Evolutionary conservation across 2,888 invertebrate species (phyloP), one percentile per base, ranked within the genome.

Genomic region (Arctia plantaginis): DNA sequence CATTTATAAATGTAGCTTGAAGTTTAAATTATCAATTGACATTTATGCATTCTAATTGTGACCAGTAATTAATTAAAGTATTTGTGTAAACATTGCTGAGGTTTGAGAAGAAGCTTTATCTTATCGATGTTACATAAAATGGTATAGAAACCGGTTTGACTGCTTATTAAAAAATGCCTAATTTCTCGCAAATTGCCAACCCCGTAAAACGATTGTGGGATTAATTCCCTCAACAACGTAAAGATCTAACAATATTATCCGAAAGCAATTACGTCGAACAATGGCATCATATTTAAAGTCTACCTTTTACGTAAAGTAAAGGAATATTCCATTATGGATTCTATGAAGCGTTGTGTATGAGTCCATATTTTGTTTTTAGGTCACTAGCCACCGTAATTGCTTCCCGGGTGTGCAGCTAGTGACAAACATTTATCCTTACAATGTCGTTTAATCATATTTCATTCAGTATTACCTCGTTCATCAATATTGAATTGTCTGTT

Each of bases 341-440:
- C 66, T 72, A 72, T 71, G 59, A 77, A 74, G 30, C n/a, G 30
- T 33, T 30, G 71, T 73, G 41, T 66, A 47, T 70, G 65, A 73
- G 67, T 59, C 51, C 51, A 69, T 73, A 77, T 74, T 75, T 76
- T 76, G 77, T 83, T 81, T 75, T 76, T 73, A 70, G 76, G 55
- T 69, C 78, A 79, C 55, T 64, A 69, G 44, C 51, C 75, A 35
- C 35, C 64, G 77, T 82, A 77, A 81, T 85, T 81, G 78, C 66
- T 83, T 83, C 69, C 73, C 55, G 30, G 27, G 35, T 62, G 59
- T 59, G 27, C 59, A 51, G 39, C 55, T 23, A 39, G 30, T 67
- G 33, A 59, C 72, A 66, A 55, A 27, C 18, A 35, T 55, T 41
- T 20, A 55, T 39, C 41, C 41, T 27, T 66, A 39, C 41, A 30